Evolutionary conservation across 2,888 invertebrate genomes (phyloP).

Genomic region (Watsonalla binaria): DNA sequence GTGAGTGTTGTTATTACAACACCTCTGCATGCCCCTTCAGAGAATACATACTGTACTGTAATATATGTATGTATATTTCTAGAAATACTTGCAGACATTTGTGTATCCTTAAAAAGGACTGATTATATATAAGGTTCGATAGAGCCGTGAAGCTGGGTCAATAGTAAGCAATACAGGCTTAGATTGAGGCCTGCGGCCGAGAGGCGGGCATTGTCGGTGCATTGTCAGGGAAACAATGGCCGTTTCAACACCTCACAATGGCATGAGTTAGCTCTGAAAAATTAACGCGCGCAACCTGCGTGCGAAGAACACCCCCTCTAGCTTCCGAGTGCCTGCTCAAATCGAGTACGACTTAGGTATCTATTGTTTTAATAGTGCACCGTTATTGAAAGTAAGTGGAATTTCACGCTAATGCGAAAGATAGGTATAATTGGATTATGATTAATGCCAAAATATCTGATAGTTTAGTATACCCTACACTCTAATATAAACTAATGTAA

Average conservation of each 20-base stretch:
- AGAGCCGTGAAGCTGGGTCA: slow-evolving; percentile 26
- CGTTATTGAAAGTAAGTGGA: neutral
- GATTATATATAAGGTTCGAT: slow-evolving; percentile 14
- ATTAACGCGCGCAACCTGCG: slow-evolving; percentile 51
- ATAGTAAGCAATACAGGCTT: slow-evolving; percentile 27
- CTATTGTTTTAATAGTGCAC: neutral
- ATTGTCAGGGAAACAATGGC: slow-evolving; percentile 60
- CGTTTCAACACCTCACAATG: slow-evolving; percentile 59
- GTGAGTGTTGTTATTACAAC: no score
- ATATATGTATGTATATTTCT: no score
- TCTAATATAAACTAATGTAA: no score
- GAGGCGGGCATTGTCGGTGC: slow-evolving; percentile 53
- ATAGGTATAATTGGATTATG: no score
- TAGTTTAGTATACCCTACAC: no score
- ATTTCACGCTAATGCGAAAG: no score
- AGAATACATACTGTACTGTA: no score
- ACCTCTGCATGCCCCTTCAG: no score
- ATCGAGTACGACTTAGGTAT: slow-evolving; percentile 4
- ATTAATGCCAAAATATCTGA: no score
- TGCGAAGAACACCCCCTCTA: slow-evolving; percentile 25
- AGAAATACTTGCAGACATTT: no score
- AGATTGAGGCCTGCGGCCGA: slow-evolving; percentile 50
- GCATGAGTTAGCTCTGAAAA: slow-evolving; percentile 54
- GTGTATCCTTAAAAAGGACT: no score
- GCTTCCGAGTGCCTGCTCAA: slow-evolving; percentile 21